Evolutionary conservation across 2,797 vertebrate species (phyloP).

Genomic region (Pteronotus mesoamericanus): DNA sequence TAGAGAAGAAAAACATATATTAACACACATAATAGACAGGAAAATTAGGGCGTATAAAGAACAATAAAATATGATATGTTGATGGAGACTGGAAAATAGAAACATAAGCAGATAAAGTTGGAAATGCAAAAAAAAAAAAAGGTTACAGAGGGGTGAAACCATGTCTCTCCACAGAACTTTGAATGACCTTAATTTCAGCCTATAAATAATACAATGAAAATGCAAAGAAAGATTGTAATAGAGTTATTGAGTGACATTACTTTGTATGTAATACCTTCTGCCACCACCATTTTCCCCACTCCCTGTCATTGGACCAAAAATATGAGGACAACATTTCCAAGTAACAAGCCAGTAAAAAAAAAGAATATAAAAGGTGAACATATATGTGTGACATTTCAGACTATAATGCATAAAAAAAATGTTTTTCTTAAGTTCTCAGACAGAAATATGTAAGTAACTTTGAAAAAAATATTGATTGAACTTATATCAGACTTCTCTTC

Average conservation of each 20-base stretch:
- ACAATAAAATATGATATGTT: neutral
- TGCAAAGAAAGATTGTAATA: neutral
- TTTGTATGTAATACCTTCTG: neutral
- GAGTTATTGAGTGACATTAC: neutral
- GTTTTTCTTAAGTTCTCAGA: neutral
- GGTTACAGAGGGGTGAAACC: neutral
- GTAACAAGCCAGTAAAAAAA: neutral
- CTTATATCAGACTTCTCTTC: neutral
- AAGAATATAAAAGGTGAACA: neutral
- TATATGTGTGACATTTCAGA: neutral
- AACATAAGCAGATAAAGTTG: neutral
- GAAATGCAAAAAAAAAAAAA: neutral
- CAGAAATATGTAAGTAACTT: neutral
- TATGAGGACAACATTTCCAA: neutral
- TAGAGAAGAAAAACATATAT: neutral
- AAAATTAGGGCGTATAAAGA: neutral
- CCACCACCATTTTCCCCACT: neutral
- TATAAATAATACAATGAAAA: neutral
- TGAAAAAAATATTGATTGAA: neutral
- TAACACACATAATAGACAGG: neutral
- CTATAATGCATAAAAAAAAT: neutral
- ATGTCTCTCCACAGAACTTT: neutral
- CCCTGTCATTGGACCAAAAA: neutral
- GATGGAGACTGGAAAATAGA: neutral
- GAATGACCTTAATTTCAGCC: neutral